phyloP scores from a whole-genome alignment of 2,888 invertebrate species.

The Hirtodrosophila cameraria region DNA sequence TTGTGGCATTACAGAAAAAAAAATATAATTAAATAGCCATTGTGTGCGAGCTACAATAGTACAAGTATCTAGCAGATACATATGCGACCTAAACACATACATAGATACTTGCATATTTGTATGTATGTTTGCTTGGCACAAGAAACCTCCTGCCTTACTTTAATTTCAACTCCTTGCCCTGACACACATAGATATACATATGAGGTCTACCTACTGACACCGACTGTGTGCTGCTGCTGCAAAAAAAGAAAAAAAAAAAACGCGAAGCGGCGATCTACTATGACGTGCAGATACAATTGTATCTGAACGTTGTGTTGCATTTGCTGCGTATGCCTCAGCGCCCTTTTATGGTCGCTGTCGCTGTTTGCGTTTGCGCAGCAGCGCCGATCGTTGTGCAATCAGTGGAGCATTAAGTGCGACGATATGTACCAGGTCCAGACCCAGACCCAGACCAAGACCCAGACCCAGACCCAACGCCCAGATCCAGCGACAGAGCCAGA shows the following conservation, averaged over 20 bases:
- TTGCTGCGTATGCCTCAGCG: slow-evolving; percentile 42
- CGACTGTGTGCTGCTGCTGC: slow-evolving; percentile 35
- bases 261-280: slow-evolving; percentile 1
- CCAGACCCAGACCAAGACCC: neutral
- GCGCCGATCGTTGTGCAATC: slow-evolving; percentile 81
- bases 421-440: slow-evolving; percentile 21
- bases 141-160: slow-evolving; percentile 84
- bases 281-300: slow-evolving; percentile 69
- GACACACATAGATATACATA: slow-evolving; percentile 76
- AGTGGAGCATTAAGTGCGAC: slow-evolving; percentile 80
- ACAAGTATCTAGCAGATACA: slow-evolving; percentile 56
- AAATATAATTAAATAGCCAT: slow-evolving; percentile 78
- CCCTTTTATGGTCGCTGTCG: slow-evolving; percentile 52
- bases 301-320: slow-evolving; percentile 42
- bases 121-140: slow-evolving; percentile 59
- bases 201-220: slow-evolving; percentile 74
- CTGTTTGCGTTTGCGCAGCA: slow-evolving; percentile 55
- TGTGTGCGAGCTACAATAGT: slow-evolving; percentile 52
- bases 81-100: slow-evolving; percentile 66
- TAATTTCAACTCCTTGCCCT: slow-evolving; percentile 80
- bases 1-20: slow-evolving; percentile 7
- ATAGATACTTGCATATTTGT: too few relatives aligned
- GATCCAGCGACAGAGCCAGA: slow-evolving; percentile 9
- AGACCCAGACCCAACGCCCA: slow-evolving; percentile 2
- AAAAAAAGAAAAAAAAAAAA: too few relatives aligned